Base-by-base conservation (phyloP, 2,888 invertebrate genomes). In the Pyrocoelia pectoralis region DNA sequence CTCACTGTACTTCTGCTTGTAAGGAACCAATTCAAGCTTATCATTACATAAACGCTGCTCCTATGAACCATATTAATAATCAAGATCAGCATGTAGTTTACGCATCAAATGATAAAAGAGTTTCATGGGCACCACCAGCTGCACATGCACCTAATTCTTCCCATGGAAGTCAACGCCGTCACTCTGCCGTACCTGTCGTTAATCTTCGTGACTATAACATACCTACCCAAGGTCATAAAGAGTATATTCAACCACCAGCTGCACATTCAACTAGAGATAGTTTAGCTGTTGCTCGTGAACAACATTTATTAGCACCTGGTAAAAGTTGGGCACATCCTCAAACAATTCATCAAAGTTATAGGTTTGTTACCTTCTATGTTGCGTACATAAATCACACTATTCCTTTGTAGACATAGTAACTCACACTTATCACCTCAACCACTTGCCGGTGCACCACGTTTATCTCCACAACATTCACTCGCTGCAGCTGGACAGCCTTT, bases 191-290 rank as follows among this genome's bases (percentile, higher is more conserved):
- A 10, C 81, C 83, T 10, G 77, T 80, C 15, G 80, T 81, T 38
- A 80, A 80, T 71, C 70, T 82, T 66, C 73, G 81, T 40, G 82
- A 82, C 54, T 81, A 80, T 61, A 78, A 78, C 56, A 73, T 78
- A 8, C 76, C 76, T 8, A 71, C 83, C 12, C 84, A 83, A 68
- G 81, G 82, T 54, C 86, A 85, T 72, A 84, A 83, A 74, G 86
- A 85, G 65, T 86, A 85, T 71, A 82, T 84, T 40, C 86, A 86
- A 72, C 87, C 87, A 56, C 87, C 86, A 49, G 86, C 83, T 67
- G 87, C 88, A 62, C 87, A 86, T 70, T 82, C 84, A 8, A 82
- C 83, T 61, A 81, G 85, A 59, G 85, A 85, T 77, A 71, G 73
- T 33, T 67, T 79, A 19, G 70, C 76, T 0, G 74, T 79, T 8